Base-by-base conservation (phyloP, 1,140 invertebrate species). In the Heliconius hermathena region DNA sequence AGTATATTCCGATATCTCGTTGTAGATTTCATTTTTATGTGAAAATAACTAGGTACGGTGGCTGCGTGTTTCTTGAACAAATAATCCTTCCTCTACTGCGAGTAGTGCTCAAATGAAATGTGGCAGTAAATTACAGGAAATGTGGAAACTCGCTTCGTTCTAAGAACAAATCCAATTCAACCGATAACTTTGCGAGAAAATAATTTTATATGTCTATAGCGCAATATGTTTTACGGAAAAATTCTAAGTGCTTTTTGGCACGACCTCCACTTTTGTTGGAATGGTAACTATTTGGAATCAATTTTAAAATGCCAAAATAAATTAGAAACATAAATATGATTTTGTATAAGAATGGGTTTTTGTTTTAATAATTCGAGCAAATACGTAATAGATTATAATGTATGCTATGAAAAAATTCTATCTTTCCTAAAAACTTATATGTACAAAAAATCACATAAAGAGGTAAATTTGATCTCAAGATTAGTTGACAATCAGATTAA, bases 91-190 rank as follows among this genome's bases (percentile, higher is more conserved):
- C 36, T 72, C 74, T 46, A 76, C 9, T 22, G 33, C 36, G 18
- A 76, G 33, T 71, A 72, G 41, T 29, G 71, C 26, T 77, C 71
- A 77, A 77, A 77, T 77, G 46, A 71, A 77, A 54, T 49, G 76
- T 77, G 76, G 52, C 49, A 77, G 71, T 77, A 77, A 77, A 77
- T 77, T 77, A 70, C 36, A n/a, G 75, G 49, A 54, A 49, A 78
- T 52, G 71, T 22, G 54, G 20, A 78, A 60, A 54, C 41, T 54
- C 71, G 49, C 71, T 78, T 73, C 74, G 77, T 78, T 78, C 77
- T 78, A 18, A 73, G 52, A 78, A 78, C 77, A 78, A 78, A 78
- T 73, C 73, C 71, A 78, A 78, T 78, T 73, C 77, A 29, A 52
- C n/a, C 77, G 71, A 78, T 78, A 74, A 78, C 38, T 78, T 66